Evolutionary conservation across 2,797 vertebrate species (phyloP), one percentile per base, ranked within the genome.

Genomic region (Xiphophorus birchmanni): DNA sequence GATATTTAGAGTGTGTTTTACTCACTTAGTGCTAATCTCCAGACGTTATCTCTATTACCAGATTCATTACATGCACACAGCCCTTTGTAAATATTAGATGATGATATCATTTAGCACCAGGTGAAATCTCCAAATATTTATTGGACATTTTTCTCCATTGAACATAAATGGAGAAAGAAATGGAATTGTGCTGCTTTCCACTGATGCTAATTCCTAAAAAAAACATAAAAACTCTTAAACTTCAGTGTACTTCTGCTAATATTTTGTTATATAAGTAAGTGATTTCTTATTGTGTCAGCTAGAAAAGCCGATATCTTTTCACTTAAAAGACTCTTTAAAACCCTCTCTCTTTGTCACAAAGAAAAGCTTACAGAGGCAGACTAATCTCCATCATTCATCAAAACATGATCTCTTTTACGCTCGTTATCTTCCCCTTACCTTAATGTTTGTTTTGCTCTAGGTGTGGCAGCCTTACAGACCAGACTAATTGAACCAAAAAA

Each of bases 371-470:
- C 4, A 60, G 5, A 18, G 5, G 8, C 4, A 79, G 21, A 67
- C 32, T 76, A 75, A 85, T 69, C 67, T 45, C 74, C 50, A 77
- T 73, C 29, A 44, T 77, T 83, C 15, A 74, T 77, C 56, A 78
- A 35, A 7, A 52, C 45, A 15, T 35, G 58, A 80, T 86, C 63
- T 35, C 23, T n/a, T 35, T 21, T 67, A 26, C 12, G 29, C n/a
- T 29, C 2, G 5, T 32, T 29, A 32, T 77, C 78, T 67, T 76
- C 48, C 32, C 50, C 60, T 15, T 40, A 48, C 5, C 32, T 76
- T 74, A 71, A 84, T 80, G 63, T 88, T 18, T 86, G 82, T 90
- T 88, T 91, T 85, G 29, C 81, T 29, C 12, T 1, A 35, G 80
- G 89, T 5, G 84, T 86, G 88, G 79, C 58, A 58, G 58, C 71